Conservation (phyloP, 2,888 invertebrate species). For the Ptychoptera albimana region DNA sequence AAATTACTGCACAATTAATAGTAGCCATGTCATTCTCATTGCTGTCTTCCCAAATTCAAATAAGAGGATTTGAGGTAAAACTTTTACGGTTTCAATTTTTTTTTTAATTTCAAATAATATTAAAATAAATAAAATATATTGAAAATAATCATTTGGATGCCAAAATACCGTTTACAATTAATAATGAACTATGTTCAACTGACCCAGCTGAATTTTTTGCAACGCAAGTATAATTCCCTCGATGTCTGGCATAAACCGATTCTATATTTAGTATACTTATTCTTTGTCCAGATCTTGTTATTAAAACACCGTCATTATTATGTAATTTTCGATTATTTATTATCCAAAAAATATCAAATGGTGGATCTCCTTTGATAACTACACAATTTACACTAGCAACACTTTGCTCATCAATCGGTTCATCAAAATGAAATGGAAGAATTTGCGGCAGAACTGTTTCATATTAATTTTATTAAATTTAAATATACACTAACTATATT, state of each 20-base stretch:
- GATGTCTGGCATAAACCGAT: constrained; percentile 40
- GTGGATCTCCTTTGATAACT: constrained; percentile 60
- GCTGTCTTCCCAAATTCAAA: constrained; percentile 37
- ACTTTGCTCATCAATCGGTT: constrained; percentile 50
- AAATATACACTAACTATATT: too few relatives aligned
- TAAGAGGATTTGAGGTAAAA: constrained; percentile 38
- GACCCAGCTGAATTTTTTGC: constrained; percentile 43
- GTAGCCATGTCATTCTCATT: constrained; percentile 38
- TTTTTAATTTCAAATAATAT: too few relatives aligned
- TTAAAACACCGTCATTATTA: constrained; percentile 37
- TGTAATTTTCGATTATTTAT: constrained; percentile 33
- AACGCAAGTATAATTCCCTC: constrained; percentile 45
- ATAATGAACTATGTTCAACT: constrained; percentile 36
- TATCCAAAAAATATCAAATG: constrained; percentile 58
- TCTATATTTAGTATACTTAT: constrained; percentile 46
- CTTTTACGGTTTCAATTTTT: constrained; percentile 18
- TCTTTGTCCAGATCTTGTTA: constrained; percentile 41
- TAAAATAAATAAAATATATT: too few relatives aligned
- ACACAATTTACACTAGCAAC: constrained; percentile 52
- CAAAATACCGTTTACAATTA: constrained; percentile 40
- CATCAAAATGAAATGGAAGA: constrained; percentile 50
- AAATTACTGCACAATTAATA: constrained; percentile 38
- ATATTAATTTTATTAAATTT: too few relatives aligned
- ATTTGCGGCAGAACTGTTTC: constrained; percentile 50
- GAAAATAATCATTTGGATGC: too few relatives aligned